Conservation (phyloP, 2,797 vertebrate species). For the Triplophysa yarkandensis region DNA sequence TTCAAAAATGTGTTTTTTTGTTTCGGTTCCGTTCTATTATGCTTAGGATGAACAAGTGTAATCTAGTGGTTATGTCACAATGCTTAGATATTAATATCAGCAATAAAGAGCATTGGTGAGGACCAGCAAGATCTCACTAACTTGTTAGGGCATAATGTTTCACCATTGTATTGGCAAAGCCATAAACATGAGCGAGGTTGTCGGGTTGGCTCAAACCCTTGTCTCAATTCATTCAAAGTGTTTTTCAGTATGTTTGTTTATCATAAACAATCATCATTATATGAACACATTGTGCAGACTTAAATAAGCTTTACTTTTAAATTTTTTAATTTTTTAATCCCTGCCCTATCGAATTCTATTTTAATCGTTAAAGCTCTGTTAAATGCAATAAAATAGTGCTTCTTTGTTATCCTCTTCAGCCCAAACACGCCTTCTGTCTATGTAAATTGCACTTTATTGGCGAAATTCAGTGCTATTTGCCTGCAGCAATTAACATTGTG, state of each 20-base stretch:
- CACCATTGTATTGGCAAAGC: neutral
- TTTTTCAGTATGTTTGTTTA: neutral
- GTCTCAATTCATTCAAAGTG: neutral
- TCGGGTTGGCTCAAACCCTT: neutral
- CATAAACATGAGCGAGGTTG: neutral
- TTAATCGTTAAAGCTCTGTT: neutral
- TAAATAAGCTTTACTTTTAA: neutral
- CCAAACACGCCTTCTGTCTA: neutral
- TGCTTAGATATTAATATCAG: too few relatives aligned
- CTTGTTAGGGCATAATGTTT: neutral
- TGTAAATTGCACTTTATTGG: neutral
- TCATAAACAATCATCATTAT: too few relatives aligned
- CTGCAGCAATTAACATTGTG: constrained; percentile 4
- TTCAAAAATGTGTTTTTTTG: too few relatives aligned
- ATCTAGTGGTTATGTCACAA: too few relatives aligned
- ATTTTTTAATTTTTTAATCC: neutral
- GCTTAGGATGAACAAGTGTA: too few relatives aligned
- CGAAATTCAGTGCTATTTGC: neutral
- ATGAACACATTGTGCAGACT: too few relatives aligned
- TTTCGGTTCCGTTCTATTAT: too few relatives aligned
- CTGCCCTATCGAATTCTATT: neutral
- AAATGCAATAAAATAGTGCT: neutral
- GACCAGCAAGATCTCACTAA: neutral
- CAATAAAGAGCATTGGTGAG: neutral
- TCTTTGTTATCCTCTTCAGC: neutral